Conservation (phyloP, 2,113 vertebrate species). For the Miniopterus natalensis region DNA sequence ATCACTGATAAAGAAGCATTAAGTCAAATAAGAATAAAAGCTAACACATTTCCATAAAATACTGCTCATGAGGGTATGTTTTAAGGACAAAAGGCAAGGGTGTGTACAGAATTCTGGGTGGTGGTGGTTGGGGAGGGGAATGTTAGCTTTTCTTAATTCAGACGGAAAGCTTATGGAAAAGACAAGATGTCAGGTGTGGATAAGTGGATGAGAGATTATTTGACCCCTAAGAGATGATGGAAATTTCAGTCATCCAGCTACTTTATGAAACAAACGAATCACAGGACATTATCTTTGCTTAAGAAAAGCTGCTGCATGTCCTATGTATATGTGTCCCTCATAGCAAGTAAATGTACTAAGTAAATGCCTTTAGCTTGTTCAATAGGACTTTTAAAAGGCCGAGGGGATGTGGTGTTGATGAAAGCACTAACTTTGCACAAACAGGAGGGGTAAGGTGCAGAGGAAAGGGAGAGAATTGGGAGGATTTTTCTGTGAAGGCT, state of each 20-base stretch:
- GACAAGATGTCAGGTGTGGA: neutral
- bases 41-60: neutral
- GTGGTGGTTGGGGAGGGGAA: neutral
- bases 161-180: neutral
- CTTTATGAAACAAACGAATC: neutral
- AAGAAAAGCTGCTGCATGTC: neutral
- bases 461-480: neutral
- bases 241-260: neutral
- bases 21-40: neutral
- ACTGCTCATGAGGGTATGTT: neutral
- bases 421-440: neutral
- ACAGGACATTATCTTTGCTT: neutral
- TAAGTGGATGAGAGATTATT: neutral
- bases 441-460: rapidly evolving
- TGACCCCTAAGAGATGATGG: neutral
- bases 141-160: neutral
- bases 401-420: neutral
- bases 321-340: neutral
- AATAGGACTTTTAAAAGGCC: neutral
- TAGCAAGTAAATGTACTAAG: neutral
- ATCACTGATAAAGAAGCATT: neutral
- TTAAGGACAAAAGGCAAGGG: neutral
- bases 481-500: neutral
- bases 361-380: neutral
- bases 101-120: neutral